These are phyloP conservation scores for Lagocephalus sceleratus DNA, from an alignment of 2,797 vertebrate genomes.

Conservation along the genomic window DNA sequence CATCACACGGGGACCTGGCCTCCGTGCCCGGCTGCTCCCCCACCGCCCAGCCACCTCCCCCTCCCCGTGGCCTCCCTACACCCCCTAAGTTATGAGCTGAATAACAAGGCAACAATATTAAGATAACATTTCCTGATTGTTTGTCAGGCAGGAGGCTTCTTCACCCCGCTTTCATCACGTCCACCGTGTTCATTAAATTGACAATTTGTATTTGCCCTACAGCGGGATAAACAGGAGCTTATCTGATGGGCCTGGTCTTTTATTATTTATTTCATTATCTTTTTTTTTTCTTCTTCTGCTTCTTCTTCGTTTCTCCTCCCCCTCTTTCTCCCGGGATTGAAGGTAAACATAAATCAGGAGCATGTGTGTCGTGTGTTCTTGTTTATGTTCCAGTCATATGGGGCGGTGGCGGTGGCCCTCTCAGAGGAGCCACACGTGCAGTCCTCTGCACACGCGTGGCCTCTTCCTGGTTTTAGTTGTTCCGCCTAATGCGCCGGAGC, in stretches of 20 bases:
- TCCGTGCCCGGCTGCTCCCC: conserved; percentile 49
- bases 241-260: conserved; percentile 74
- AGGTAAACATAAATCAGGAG: conserved; percentile 76
- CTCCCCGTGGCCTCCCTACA: conserved; percentile 63
- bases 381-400: conserved; percentile 72
- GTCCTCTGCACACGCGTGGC: conserved; percentile 58
- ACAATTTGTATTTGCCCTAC: conserved; percentile 81
- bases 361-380: conserved; percentile 66
- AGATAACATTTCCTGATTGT: conserved; percentile 88
- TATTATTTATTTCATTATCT: conserved; percentile 78
- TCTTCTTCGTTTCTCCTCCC: conserved; percentile 20
- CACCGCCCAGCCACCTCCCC: conserved; percentile 41
- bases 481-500: conserved; percentile 37
- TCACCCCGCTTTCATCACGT: conserved; percentile 77
- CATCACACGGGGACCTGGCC: conserved; percentile 86
- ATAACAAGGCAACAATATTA: conserved; percentile 88
- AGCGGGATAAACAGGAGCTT: conserved; percentile 78
- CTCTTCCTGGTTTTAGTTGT: conserved; percentile 57
- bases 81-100: conserved; percentile 86
- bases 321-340: conserved; percentile 65
- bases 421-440: conserved; percentile 60
- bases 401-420: conserved; percentile 41
- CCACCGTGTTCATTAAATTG: conserved; percentile 82
- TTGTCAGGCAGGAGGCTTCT: conserved; percentile 78
- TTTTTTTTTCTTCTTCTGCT: conserved; percentile 21